These are phyloP conservation scores for Cacatua alba DNA, from an alignment of 2,113 vertebrate genomes.

Conservation along the genomic window DNA sequence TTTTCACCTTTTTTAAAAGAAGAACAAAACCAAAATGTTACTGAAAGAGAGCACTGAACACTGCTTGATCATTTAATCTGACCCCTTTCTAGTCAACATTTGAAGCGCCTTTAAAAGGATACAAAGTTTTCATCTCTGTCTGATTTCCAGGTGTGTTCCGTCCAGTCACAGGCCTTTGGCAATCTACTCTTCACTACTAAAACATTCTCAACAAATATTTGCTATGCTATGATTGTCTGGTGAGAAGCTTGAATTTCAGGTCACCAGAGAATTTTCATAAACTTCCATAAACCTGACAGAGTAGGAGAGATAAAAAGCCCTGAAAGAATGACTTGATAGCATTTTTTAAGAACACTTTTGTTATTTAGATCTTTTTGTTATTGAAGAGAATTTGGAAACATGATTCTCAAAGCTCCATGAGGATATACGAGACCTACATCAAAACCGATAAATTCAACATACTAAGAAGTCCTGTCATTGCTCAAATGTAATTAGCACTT, in stretches of 20 bases:
- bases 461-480: neutral
- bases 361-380: neutral
- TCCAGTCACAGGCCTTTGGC: neutral
- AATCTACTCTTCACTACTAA: neutral
- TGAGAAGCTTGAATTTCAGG: neutral
- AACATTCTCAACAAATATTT: neutral
- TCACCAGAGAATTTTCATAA: neutral
- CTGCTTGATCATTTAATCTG: neutral
- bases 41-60: neutral
- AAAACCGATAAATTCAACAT: neutral
- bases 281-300: neutral
- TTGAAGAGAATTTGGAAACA: neutral
- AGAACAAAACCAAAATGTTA: conserved; percentile 38
- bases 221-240: neutral
- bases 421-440: neutral
- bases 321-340: neutral
- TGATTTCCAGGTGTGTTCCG: neutral
- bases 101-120: neutral
- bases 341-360: neutral
- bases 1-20: conserved; percentile 89
- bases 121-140: neutral
- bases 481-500: neutral
- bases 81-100: neutral
- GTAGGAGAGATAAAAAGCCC: neutral
- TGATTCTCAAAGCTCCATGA: neutral